phyloP scores from a whole-genome alignment of 2,797 vertebrate genomes.

The Acanthurus tractus region DNA sequence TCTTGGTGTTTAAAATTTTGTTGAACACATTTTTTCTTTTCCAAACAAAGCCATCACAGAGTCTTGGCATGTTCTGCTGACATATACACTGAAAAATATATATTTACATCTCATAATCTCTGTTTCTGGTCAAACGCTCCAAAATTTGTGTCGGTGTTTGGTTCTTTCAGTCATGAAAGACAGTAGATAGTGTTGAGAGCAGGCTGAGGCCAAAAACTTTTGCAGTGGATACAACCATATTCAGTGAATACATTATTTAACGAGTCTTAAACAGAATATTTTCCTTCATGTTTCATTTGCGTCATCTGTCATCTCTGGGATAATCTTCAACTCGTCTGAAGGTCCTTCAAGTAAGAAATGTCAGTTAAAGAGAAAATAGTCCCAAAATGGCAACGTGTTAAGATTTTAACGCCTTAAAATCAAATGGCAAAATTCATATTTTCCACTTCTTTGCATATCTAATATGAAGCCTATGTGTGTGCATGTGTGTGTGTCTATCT shows the following conservation, averaged over 20 bases:
- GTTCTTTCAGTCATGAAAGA: slow-evolving; percentile 4
- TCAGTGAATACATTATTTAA: slow-evolving; percentile 67
- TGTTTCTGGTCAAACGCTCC: slow-evolving; percentile 9
- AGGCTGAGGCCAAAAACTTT: slow-evolving; percentile 19
- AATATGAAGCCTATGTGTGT: slow-evolving; percentile 38
- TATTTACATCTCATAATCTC: neutral
- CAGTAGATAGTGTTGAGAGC: slow-evolving; percentile 2
- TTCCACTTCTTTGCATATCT: slow-evolving; percentile 63
- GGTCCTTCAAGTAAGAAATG: slow-evolving; percentile 67
- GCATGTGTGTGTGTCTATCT: slow-evolving; percentile 14
- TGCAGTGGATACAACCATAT: slow-evolving; percentile 31
- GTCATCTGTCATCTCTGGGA: slow-evolving; percentile 64
- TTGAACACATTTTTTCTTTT: neutral
- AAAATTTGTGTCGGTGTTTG: neutral
- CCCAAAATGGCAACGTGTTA: slow-evolving; percentile 63
- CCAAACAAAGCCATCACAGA: neutral
- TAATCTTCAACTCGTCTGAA: slow-evolving; percentile 59
- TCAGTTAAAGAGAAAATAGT: slow-evolving; percentile 70
- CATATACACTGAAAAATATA: neutral
- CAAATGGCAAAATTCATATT: slow-evolving; percentile 77
- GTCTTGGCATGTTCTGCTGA: neutral
- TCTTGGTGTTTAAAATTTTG: neutral
- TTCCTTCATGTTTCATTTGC: slow-evolving; percentile 73
- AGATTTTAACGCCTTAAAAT: slow-evolving; percentile 65
- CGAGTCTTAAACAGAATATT: slow-evolving; percentile 56